Evolutionary conservation across 2,797 vertebrate genomes (phyloP).

Genomic region (Mormyrops attenuatus): DNA sequence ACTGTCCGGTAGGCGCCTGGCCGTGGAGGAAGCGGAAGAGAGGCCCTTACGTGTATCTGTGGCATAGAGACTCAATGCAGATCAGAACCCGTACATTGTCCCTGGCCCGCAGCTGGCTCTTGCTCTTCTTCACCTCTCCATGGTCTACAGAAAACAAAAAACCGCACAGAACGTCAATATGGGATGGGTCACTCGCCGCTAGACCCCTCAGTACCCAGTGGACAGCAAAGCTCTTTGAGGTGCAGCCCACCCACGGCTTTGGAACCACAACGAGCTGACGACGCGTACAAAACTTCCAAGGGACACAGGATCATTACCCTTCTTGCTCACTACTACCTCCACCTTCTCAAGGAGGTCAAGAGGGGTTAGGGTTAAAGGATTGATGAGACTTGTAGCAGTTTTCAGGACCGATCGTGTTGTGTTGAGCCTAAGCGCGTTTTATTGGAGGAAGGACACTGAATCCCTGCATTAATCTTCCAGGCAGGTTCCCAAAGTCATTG

Average conservation of each 20-base stretch:
- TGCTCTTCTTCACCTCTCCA: slow-evolving; percentile 77
- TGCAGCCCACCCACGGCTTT: not conserved
- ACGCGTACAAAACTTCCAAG: not conserved
- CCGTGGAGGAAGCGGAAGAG: not conserved
- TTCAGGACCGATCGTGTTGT: not conserved
- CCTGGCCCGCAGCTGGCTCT: slow-evolving; percentile 70
- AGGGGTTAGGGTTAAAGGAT: not conserved
- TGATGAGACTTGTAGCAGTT: not conserved
- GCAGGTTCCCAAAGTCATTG: slow-evolving; percentile 19
- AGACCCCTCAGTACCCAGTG: not conserved
- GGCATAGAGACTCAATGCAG: slow-evolving; percentile 92
- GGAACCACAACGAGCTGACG: not conserved
- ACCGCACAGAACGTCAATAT: not conserved
- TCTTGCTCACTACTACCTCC: not conserved
- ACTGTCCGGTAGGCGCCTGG: not conserved
- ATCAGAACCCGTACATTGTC: slow-evolving; percentile 81
- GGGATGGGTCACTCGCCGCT: not conserved
- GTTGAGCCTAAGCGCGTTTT: not conserved
- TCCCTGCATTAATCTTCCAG: slow-evolving; percentile 30
- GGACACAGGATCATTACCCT: not conserved
- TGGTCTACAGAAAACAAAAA: slow-evolving; percentile 64
- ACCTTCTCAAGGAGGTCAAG: not conserved
- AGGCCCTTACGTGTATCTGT: slow-evolving; percentile 79
- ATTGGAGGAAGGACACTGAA: slow-evolving; percentile 29
- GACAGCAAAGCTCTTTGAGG: not conserved